Evolutionary conservation across 2,888 invertebrate genomes (phyloP), one percentile per base, ranked within the genome.

Genomic region (Acrobasis repandana): DNA sequence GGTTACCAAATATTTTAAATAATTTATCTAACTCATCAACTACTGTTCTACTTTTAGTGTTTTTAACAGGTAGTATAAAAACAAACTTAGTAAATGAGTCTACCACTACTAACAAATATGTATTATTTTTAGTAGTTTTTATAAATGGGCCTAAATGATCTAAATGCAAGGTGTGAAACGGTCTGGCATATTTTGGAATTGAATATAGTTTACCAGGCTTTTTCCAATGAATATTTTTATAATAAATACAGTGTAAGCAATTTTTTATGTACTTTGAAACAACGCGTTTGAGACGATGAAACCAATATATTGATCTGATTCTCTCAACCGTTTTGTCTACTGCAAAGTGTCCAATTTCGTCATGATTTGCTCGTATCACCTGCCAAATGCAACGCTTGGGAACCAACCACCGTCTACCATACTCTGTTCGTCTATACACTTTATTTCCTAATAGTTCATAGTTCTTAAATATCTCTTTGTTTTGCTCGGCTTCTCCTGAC

Each of bases 231-330:
- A 20, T 34, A 15, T 64, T 67, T 69, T 80, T 80, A 61, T 71
- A 73, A 66, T 78, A 80, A 56, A 71, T 58, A 60, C 77, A 77
- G 28, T 72, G 70, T 11, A 81, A 20, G 60, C 77, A 80, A 36
- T 71, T 69, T 47, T 62, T 66, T 16, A 78, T 72, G 59, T 80
- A 77, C 48, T 75, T 76, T 49, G 0, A 38, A 61, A 15, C 64
- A 48, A 28, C 64, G 56, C 63, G 71, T 63, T 15, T 51, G 48
- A 8, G 64, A 36, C 36, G 36, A 10, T 36, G 57, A 58, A 71
- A 72, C 72, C 73, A 73, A 48, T 67, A 70, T n/a, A 48, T 47
- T 28, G 34, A 5, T 9, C 18, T 34, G 28, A 70, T 66, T 50
- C 67, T 54, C 56, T 69, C 72, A 33, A 68, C 6, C 65, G 71